Percentiles rank a stretch among this genome's conserved stretches.
phyloP scores from a whole-genome alignment of 2,797 vertebrate genomes.

The Brachyalestes nurse region DNA sequence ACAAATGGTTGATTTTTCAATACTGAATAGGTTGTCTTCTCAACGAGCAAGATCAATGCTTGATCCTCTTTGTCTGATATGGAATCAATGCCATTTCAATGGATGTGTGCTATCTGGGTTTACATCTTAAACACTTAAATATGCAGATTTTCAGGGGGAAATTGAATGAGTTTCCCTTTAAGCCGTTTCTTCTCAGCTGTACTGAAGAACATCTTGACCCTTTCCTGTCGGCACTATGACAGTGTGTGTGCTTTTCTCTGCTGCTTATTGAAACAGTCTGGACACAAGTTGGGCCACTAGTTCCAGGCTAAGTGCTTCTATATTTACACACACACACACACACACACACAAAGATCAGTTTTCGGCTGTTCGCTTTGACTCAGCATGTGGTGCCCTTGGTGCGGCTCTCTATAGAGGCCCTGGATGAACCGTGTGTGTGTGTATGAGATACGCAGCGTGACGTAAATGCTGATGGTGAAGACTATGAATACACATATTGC shows the following conservation, averaged over 20 bases:
- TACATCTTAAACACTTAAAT: no score
- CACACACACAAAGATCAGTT: no score
- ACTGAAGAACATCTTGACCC: neutral
- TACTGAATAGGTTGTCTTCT: no score
- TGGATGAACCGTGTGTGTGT: neutral
- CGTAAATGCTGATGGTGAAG: constrained; percentile 15
- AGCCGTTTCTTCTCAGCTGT: no score
- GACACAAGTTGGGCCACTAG: neutral
- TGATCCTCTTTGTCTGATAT: no score
- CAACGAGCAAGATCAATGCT: no score
- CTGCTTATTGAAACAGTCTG: neutral
- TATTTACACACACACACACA: neutral
- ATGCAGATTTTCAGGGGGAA: no score
- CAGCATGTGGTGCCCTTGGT: neutral
- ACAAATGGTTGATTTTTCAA: no score
- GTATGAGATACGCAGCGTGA: neutral
- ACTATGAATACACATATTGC: neutral
- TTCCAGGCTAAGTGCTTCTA: neutral
- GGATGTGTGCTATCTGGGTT: no score
- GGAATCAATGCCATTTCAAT: no score
- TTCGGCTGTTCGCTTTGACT: constrained; percentile 2
- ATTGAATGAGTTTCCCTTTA: no score
- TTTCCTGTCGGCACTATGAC: neutral
- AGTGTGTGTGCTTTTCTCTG: neutral
- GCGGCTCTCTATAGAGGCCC: neutral